Evolutionary conservation across 2,797 vertebrate genomes (phyloP).

Genomic region (Bovichtus variegatus): DNA sequence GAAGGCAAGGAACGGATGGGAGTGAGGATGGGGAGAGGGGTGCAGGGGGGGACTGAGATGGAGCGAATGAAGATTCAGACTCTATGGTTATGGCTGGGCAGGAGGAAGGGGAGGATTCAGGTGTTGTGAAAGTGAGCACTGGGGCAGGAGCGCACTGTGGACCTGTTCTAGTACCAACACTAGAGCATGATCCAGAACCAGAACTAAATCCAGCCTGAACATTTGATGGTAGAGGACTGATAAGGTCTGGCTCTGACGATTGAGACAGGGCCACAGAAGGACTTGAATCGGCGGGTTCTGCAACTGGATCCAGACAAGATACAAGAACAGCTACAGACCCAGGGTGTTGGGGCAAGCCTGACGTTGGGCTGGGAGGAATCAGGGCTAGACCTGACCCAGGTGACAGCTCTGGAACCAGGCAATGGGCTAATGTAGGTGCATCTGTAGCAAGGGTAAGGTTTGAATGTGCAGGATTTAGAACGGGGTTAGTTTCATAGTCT

Average conservation of each 20-base stretch:
- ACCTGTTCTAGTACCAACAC: conserved; percentile 12
- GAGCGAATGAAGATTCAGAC: conserved; percentile 28
- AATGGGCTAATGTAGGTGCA: background rate
- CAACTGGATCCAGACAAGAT: conserved; percentile 16
- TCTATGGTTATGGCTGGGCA: conserved; percentile 72
- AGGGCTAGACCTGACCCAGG: conserved; percentile 3
- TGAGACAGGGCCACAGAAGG: conserved; percentile 19
- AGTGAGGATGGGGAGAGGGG: conserved; percentile 46
- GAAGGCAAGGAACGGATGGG: conserved; percentile 37
- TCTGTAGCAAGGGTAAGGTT: background rate
- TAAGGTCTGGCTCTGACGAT: conserved; percentile 4
- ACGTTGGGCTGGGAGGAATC: background rate
- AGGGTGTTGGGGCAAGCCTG: background rate
- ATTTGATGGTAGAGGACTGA: conserved; percentile 29
- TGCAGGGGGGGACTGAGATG: conserved; percentile 9
- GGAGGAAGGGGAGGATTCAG: background rate
- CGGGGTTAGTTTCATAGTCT: background rate
- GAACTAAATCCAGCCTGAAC: conserved; percentile 18
- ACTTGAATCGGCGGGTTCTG: background rate
- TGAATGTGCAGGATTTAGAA: conserved; percentile 1
- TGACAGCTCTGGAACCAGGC: conserved; percentile 40
- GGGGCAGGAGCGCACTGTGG: background rate
- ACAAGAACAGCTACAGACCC: conserved; percentile 1
- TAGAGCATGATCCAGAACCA: background rate
- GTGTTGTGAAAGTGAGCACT: conserved; percentile 8